These are phyloP conservation scores for Mobula hypostoma DNA, from an alignment of 2,113 vertebrate species.

Conservation along the genomic window DNA sequence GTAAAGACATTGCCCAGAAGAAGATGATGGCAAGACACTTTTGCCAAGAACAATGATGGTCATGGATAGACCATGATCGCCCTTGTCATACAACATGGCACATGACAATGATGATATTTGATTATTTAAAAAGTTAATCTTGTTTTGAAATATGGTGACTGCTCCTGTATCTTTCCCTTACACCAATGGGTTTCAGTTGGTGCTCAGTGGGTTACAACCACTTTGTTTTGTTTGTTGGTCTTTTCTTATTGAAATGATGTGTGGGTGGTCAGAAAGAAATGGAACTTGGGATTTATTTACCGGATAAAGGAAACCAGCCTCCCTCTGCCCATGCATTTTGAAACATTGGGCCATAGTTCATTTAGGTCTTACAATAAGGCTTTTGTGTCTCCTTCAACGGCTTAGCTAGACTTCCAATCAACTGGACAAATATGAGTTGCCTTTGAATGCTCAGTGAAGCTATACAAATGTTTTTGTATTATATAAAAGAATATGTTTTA, in stretches of 20 bases:
- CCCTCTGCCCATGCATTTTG: background rate
- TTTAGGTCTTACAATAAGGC: background rate
- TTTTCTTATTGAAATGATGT: background rate
- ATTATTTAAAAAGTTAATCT: background rate
- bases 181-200: background rate
- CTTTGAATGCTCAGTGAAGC: constrained; percentile 1
- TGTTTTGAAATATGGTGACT: background rate
- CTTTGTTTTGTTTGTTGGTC: background rate
- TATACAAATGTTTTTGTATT: background rate
- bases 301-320: constrained; percentile 11
- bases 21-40: too few species aligned
- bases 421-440: constrained; percentile 15
- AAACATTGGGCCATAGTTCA: background rate
- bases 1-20: too few species aligned
- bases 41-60: too few species aligned
- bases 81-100: too few species aligned
- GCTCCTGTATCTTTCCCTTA: background rate
- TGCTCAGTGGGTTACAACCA: background rate
- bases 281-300: background rate
- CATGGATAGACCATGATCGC: too few species aligned
- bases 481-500: background rate
- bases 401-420: background rate
- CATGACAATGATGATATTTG: too few species aligned
- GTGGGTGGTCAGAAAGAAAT: background rate
- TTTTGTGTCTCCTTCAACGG: background rate